Evolutionary conservation across 2,888 invertebrate genomes (phyloP), one percentile per base, ranked within the genome.

Genomic region (Diaphora mendica): DNA sequence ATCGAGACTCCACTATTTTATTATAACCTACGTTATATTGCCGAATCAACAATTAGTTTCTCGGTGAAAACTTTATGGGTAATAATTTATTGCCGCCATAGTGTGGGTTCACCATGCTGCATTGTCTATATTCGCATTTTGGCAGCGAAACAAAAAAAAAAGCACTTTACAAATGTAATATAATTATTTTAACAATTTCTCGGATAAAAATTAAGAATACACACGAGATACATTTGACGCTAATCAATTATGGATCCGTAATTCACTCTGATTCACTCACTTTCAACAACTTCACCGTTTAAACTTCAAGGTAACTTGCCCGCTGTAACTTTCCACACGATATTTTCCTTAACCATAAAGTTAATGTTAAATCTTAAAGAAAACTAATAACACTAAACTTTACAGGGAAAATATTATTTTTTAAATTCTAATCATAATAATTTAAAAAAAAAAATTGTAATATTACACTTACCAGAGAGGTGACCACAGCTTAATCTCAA

Each of bases 371-470:
- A 48, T 44, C 44, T 33, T 48, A 62, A 64, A 70, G 62, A 33
- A 48, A 64, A 30, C 30, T 44, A 62, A 20, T 26, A 70, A 30
- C 62, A 64, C 39, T 70, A 69, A 62, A 59, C 26, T 70, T 70
- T 26, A 70, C 11, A 20, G 1, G 20, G 62, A 44, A 30, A 42
- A 30, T 23, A 5, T 39, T 39, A 39, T 69, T 2, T 15, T 26
- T n/a, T 15, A 44, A 15, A 44, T 44, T 44, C 1, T 39, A 39
- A 39, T 39, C 9, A 39, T 39, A 17, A 44, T 17, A 13, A 13
- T 13, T 42, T 42, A 42, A 42, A 42, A 42, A 11, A 42, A n/a
- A n/a, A n/a, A n/a, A n/a, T 42, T 42, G 11, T 42, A 11, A 42
- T 42, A 42, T 42, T 42, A 13, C 42, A 42, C 11, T 42, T 13